Evolutionary conservation across 2,888 invertebrate genomes (phyloP), one percentile per base, ranked within the genome.

Genomic region (Allacma fusca): DNA sequence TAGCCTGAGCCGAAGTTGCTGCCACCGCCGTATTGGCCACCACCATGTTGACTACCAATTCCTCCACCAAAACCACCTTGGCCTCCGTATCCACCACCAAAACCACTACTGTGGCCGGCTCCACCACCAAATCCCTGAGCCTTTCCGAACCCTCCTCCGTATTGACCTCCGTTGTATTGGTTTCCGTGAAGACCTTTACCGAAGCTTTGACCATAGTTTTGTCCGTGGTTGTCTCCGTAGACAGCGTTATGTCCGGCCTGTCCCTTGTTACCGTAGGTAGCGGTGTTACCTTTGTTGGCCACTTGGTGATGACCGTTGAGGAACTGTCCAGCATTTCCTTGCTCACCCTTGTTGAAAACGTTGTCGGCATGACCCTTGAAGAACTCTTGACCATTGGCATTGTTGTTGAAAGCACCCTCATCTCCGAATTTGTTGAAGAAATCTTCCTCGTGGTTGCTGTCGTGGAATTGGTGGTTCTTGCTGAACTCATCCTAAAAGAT

Each of bases 341-440:
- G 80, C 23, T 83, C 78, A 43, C 78, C 79, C 67, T 83, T 83
- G 71, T 81, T 76, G 69, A 82, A 75, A 16, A 75, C 79, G 50
- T 83, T 76, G 67, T 78, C 68, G 50, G 82, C 82, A 44, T 83
- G 82, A 5, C 82, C 83, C 23, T 83, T 83, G 81, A 81, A 82
- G 76, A 80, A 82, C 71, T 83, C 80, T 50, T 82, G 80, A 23
- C 83, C 83, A 43, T 80, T 78, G 1, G 76, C 75, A 69, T 82
- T 80, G 44, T 82, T 83, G 62, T 82, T 81, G 75, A 83, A 83
- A 24, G 82, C 82, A 29, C 83, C 83, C 73, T 83, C 83, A 73
- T 83, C 83, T 28, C 83, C 83, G 69, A 80, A 83, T 65, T 81
- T 81, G 79, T 82, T 80, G 71, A 79, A 81, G 78, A 82, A 83